Base-by-base conservation (phyloP, 2,888 invertebrate genomes). In the Fragum fragum region DNA sequence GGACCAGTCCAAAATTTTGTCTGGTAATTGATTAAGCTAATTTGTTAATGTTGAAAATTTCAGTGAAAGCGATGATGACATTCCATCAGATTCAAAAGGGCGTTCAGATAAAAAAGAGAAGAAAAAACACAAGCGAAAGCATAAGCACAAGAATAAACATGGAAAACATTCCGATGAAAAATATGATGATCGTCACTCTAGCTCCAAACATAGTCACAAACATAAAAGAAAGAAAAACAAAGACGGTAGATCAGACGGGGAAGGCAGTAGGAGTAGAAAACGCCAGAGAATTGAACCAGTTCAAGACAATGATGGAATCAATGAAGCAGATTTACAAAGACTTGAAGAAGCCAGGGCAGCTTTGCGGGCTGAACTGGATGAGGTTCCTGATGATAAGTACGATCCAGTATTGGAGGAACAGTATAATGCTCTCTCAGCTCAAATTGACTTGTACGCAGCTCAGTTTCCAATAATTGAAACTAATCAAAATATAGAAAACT, bases 81-180 rank as follows among this genome's bases (percentile, higher is more conserved):
- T 66, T 42, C 39, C 42, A 61, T 61, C 61, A 23, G 66, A 66
- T 6, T 66, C 42, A 26, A 83, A 75, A 29, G 26, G 55, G 39
- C 73, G 69, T 73, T 73, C 73, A 42, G 63, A 57, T 9, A 82
- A 59, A 47, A 87, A 91, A 70, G 90, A 91, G 32, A 92, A 93
- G 76, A 90, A 93, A 73, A 93, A 92, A 75, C 92, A 90, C 26
- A 93, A 92, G 74, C 90, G 91, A 73, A 92, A 92, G 86, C 96
- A 96, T 93, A 97, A 97, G 94, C 96, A 96, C 90, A 96, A 96
- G 86, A 95, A 95, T 89, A 96, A 96, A 91, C 95, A 95, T 89
- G 82, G 73, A 39, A 82, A 81, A 70, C 69, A 82, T 29, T 61
- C 76, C 21, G 18, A 32, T 23, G 76, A 69, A 18, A 66, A 82